Conservation (phyloP, 2,113 vertebrate genomes). For the Esox niger region DNA sequence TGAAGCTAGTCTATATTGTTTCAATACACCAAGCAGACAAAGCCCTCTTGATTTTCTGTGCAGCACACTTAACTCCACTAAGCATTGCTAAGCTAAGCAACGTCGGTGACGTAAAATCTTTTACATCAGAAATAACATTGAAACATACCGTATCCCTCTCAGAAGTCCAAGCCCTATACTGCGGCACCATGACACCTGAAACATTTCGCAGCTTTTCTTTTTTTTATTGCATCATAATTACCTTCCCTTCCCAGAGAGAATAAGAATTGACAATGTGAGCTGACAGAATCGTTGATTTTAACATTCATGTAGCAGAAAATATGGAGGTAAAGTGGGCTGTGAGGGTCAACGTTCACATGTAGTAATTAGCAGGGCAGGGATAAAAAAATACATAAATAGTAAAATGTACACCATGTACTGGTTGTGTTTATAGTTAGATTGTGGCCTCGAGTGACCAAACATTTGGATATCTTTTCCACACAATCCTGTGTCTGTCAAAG, state of each 20-base stretch:
- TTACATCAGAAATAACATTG: constrained; percentile 5
- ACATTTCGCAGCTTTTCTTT: constrained; percentile 7
- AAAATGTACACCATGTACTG: neutral
- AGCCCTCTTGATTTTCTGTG: constrained; percentile 28
- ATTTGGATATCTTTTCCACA: constrained; percentile 32
- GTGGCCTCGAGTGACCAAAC: constrained; percentile 18
- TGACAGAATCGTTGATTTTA: constrained; percentile 14
- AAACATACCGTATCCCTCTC: neutral
- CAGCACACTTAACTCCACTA: constrained; percentile 12
- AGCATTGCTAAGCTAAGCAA: constrained; percentile 24
- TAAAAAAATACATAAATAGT: neutral
- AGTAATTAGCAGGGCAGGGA: neutral
- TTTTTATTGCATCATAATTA: constrained; percentile 18
- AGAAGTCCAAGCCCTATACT: constrained; percentile 21
- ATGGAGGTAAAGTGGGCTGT: neutral
- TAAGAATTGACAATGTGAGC: neutral
- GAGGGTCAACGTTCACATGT: neutral
- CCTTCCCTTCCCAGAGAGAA: constrained; percentile 7
- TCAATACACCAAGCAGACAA: constrained; percentile 5
- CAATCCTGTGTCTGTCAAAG: constrained; percentile 43
- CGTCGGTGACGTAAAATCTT: neutral
- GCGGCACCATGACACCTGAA: constrained; percentile 6
- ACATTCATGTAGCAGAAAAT: constrained; percentile 20
- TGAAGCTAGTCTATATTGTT: neutral
- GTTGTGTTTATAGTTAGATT: constrained; percentile 42